Base-by-base conservation (phyloP, 2,888 invertebrate genomes). In the Cheilosia impressa region DNA sequence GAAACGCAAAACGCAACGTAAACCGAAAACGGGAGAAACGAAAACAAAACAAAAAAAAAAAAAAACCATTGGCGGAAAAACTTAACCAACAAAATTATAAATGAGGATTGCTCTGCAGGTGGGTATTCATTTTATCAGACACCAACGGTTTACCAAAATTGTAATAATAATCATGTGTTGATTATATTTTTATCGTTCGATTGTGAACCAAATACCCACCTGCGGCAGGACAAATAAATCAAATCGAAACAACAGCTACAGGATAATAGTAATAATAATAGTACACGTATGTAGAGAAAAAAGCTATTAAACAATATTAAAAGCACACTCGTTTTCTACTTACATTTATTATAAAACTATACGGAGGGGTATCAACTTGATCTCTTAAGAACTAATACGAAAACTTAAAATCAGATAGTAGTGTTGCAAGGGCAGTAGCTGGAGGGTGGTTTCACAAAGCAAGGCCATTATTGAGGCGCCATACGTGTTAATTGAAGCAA, bases 341-440 rank as follows among this genome's bases (percentile, higher is more conserved):
- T 84, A 84, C 79, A 76, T 80, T n/a, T n/a, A n/a, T n/a, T n/a
- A 75, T 73, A 75, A 84, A 84, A 75, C 63, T 78, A 78, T 71
- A 65, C 57, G 71, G 75, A 75, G 79, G 60, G 69, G 45, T 75
- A 60, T 75, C 69, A 79, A 84, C 75, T 75, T 79, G 65, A 69
- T 84, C 83, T 75, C 80, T 79, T 80, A 80, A 65, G 50, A 75
- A 80, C 75, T 84, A 76, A 62, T 75, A 75, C 66, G 62, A 60
- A 55, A 84, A 79, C 69, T 69, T 57, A 71, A 80, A 71, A 65
- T 66, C n/a, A 53, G 68, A 41, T n/a, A 69, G 45, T 50, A 47
- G 15, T 43, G 27, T 19, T 57, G 43, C 34, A 7, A 62, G 34
- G 45, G 52, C 63, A 79, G 52, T 34, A 75, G 69, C 68, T 82